Percentiles rank a stretch among this genome's conserved stretches.
phyloP scores from a whole-genome alignment of 2,113 vertebrate species.

The Salvator merianae region DNA sequence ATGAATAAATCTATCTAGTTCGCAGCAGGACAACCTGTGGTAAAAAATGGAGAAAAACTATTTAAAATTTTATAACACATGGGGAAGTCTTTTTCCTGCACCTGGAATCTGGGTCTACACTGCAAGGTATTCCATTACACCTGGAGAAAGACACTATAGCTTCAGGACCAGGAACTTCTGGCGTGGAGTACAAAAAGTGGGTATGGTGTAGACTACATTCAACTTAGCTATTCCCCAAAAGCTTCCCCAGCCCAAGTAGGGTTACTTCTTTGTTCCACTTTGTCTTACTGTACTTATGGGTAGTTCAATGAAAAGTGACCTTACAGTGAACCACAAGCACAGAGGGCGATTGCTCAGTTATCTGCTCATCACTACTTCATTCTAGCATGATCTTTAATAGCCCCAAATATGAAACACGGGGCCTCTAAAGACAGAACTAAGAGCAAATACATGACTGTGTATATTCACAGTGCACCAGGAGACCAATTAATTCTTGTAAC shows the following conservation, averaged over 20 bases:
- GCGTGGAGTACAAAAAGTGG: not conserved
- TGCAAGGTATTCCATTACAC: not conserved
- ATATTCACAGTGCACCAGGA: not conserved
- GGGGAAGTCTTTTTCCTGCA: not conserved
- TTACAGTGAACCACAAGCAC: not conserved
- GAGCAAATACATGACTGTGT: not conserved
- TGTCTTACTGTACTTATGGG: not conserved
- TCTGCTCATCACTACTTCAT: not conserved
- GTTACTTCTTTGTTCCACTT: not conserved
- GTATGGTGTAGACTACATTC: not conserved
- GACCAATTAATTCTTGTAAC: conserved; percentile 21
- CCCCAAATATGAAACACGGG: not conserved
- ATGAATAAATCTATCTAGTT: not conserved
- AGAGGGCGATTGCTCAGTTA: not conserved
- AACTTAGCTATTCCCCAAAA: not conserved
- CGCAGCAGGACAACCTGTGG: not conserved
- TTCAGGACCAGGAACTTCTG: not conserved
- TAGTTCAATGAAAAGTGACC: not conserved
- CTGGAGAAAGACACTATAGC: not conserved
- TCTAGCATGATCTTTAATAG: not conserved
- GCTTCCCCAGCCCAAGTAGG: not conserved
- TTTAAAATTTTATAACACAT: not conserved
- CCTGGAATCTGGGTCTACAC: not conserved
- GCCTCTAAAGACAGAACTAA: not conserved
- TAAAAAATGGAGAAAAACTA: not conserved